These are phyloP conservation scores for Calycopis cecrops DNA, from an alignment of 1,140 invertebrate species.

Conservation along the genomic window DNA sequence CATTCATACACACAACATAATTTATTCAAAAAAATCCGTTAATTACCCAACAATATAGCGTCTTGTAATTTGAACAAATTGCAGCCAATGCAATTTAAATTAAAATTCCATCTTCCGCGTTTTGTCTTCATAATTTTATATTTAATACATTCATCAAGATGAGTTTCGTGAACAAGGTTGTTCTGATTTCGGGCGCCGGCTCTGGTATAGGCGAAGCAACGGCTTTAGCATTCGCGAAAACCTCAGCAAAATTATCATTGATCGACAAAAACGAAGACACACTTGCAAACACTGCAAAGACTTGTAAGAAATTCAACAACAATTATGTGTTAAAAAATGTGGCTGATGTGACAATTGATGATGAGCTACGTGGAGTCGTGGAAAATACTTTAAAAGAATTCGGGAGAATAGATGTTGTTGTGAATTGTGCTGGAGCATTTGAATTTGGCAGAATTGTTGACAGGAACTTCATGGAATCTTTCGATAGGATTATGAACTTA, in stretches of 20 bases:
- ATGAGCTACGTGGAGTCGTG: conserved; percentile 26
- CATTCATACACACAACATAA: too few species aligned
- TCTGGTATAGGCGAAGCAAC: too few species aligned
- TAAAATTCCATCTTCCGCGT: too few species aligned
- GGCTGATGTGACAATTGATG: conserved; percentile 28
- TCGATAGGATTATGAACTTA: too few species aligned
- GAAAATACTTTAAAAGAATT: conserved; percentile 18
- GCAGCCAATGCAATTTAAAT: too few species aligned
- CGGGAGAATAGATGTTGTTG: too few species aligned
- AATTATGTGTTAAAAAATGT: conserved; percentile 27
- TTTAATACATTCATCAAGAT: conserved; percentile 19
- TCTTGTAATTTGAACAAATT: too few species aligned
- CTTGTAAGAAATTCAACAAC: conserved; percentile 1
- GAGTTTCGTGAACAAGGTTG: conserved; percentile 39
- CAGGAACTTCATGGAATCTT: neutral
- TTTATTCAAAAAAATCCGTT: too few species aligned
- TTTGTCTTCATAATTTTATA: neutral
- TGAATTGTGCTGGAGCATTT: conserved; percentile 27
- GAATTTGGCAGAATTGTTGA: neutral
- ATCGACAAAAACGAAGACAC: conserved; percentile 27
- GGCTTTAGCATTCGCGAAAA: conserved; percentile 34
- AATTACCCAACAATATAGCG: too few species aligned
- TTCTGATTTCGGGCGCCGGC: conserved; percentile 36
- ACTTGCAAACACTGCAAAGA: conserved; percentile 9
- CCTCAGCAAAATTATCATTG: conserved; percentile 32